phyloP scores from a whole-genome alignment of 2,113 vertebrate genomes.

The Forbesichthys agassizii region DNA sequence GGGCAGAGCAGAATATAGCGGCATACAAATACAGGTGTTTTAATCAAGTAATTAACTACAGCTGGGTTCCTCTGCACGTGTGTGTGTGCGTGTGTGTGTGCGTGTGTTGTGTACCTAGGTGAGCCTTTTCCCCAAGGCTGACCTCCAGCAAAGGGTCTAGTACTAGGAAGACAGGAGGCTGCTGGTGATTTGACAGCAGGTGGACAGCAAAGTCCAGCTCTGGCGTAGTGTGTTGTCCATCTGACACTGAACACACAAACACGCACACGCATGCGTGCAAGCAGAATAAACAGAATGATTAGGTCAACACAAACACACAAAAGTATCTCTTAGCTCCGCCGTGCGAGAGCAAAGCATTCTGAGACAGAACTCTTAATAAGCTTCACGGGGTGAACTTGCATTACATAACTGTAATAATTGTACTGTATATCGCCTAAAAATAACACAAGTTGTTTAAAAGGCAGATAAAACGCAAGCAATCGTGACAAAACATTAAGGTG shows the following conservation, averaged over 20 bases:
- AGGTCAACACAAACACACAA: background rate
- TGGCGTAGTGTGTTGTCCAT: constrained; percentile 84
- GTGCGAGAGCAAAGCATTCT: background rate
- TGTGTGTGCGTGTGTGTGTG: background rate
- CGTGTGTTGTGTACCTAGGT: constrained; percentile 79
- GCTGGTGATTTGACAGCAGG: constrained; percentile 80
- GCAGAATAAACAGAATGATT: no score
- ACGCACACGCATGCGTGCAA: background rate
- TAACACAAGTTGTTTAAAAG: no score
- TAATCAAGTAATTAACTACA: no score
- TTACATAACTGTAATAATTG: no score
- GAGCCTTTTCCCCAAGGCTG: constrained; percentile 80
- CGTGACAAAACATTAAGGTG: no score
- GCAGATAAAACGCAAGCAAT: no score
- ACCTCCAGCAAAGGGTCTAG: constrained; percentile 86
- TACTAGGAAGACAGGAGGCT: constrained; percentile 84
- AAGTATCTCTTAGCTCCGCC: background rate
- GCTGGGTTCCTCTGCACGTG: background rate
- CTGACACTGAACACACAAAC: constrained; percentile 79
- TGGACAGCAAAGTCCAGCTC: constrained; percentile 90
- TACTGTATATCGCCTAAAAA: no score
- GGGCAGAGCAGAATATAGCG: no score
- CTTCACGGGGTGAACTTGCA: background rate
- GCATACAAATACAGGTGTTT: no score
- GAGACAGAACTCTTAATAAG: background rate